phyloP scores from a whole-genome alignment of 1,140 invertebrate genomes.

The Philotrypesis tridentata region DNA sequence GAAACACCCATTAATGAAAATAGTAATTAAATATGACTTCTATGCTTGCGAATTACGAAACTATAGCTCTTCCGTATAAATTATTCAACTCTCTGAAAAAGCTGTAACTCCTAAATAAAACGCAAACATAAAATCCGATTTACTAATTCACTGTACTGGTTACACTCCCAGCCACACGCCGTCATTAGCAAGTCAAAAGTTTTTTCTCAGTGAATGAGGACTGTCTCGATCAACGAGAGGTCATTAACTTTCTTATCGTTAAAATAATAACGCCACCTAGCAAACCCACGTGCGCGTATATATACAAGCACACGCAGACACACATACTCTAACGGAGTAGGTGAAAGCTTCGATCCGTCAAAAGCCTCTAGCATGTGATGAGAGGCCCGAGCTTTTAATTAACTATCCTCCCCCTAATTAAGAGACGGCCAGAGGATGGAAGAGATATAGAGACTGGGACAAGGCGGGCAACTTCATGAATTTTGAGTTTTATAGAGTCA shows the following conservation, averaged over 20 bases:
- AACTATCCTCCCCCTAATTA: conserved; percentile 68
- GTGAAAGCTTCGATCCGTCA: conserved; percentile 51
- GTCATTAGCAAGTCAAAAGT: conserved; percentile 54
- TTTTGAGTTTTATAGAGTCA: conserved; percentile 10
- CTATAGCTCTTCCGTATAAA: too few species aligned
- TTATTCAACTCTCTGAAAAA: too few species aligned
- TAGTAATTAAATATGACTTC: too few species aligned
- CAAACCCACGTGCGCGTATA: too few species aligned
- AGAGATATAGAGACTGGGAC: background rate
- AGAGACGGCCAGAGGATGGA: conserved; percentile 53
- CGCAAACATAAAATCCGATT: conserved; percentile 5
- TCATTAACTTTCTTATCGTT: conserved; percentile 54
- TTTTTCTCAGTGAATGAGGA: conserved; percentile 52
- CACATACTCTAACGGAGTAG: background rate
- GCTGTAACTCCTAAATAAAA: too few species aligned
- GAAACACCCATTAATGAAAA: too few species aligned
- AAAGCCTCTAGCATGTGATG: conserved; percentile 37
- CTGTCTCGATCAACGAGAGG: conserved; percentile 51
- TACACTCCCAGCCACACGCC: background rate
- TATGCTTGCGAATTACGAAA: too few species aligned
- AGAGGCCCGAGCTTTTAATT: conserved; percentile 67
- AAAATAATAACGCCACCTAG: conserved; percentile 51
- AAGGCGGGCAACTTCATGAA: conserved; percentile 42
- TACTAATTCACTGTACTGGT: background rate
- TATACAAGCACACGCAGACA: background rate